Evolutionary conservation across 2,113 vertebrate genomes (phyloP), one percentile per base, ranked within the genome.

Genomic region (Gavialis gangeticus): DNA sequence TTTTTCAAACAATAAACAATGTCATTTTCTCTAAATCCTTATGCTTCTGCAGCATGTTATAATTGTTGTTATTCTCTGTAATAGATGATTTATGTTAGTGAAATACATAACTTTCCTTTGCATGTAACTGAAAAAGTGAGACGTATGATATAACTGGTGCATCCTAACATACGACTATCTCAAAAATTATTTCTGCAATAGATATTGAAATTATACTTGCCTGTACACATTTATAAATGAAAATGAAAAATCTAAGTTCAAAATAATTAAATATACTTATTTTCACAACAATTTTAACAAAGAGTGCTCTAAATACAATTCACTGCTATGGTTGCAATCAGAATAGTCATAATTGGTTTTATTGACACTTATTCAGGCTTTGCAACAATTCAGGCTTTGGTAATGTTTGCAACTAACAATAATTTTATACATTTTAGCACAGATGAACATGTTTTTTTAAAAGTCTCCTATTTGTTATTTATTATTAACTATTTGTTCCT

Each of bases 201-300:
- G 79, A 82, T 18, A 5, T 87, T 63, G 8, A 73, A 89, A 75
- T 63, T 66, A 12, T 85, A n/a, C 1, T 1, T 80, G 77, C 46
- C 46, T 46, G 46, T 46, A 62, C 25, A 24, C 22, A 62, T 25
- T 62, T 62, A 62, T 69, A 34, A 69, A 69, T 28, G 18, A 67
- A 67, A 67, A 15, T 67, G 17, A 30, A 69, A 69, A 69, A 5
- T 69, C 66, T 69, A 69, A 69, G 30, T 10, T 69, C 66, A 30
- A 34, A 19, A 34, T 34, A 69, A 69, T 30, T 89, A 87, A 3
- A n/a, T 88, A 6, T n/a, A 55, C 17, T 7, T 77, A 63, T 76
- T 90, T 82, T 92, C 57, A 54, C 67, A 80, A 37, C 16, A 84
- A 78, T 62, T 87, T 93, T 75, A 54, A 77, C 56, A 80, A 92